Percentiles rank a stretch among this genome's conserved stretches.
phyloP scores from a whole-genome alignment of 1,140 invertebrate genomes.

The Eriocheir sinensis region DNA sequence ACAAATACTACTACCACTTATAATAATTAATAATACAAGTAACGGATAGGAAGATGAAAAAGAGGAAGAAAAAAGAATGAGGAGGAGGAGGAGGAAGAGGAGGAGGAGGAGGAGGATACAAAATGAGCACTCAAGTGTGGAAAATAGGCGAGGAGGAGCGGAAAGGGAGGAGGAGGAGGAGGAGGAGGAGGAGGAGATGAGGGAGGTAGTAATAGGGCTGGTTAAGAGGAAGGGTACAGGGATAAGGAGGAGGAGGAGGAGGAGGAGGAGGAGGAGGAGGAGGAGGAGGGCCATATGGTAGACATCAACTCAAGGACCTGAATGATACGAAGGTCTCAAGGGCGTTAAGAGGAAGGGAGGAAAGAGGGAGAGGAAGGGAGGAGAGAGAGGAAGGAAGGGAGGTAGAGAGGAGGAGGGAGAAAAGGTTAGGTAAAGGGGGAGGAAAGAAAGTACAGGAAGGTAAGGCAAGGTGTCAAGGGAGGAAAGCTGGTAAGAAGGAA shows the following conservation, averaged over 20 bases:
- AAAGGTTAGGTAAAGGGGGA: no score
- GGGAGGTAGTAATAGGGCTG: no score
- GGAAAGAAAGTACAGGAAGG: no score
- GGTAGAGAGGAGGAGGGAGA: background rate
- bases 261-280: background rate
- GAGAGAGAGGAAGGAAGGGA: background rate
- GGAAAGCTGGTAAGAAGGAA: no score
- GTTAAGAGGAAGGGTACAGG: no score
- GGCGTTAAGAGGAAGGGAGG: background rate
- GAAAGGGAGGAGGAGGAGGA: background rate
- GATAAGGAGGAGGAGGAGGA: background rate
- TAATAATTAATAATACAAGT: no score
- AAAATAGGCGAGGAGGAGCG: background rate
- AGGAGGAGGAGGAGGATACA: background rate
- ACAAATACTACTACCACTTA: background rate
- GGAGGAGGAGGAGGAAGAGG: background rate
- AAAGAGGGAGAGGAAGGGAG: background rate
- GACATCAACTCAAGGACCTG: background rate
- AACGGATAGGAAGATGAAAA: no score
- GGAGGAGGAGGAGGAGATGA: background rate
- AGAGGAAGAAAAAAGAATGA: background rate
- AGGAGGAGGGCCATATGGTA: background rate
- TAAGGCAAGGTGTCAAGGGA: no score
- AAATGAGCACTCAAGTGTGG: background rate
- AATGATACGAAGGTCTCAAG: background rate